These are phyloP conservation scores for Clarias platycephalus DNA, from an alignment of 2,797 vertebrate genomes.

Conservation along the genomic window DNA sequence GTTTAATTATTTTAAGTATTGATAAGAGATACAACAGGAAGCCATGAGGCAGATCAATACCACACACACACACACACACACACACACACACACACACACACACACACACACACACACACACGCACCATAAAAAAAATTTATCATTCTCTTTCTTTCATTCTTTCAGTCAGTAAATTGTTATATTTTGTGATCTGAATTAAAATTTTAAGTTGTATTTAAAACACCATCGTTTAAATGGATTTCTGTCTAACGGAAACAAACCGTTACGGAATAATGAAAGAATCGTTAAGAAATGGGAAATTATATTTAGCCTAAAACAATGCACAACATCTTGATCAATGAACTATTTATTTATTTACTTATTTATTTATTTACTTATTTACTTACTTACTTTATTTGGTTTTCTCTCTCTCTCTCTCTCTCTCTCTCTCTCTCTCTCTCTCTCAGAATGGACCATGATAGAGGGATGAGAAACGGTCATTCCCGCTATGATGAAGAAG, in stretches of 20 bases:
- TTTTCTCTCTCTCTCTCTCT: background rate
- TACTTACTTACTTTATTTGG: background rate
- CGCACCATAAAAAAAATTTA: background rate
- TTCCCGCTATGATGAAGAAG: constrained; percentile 82
- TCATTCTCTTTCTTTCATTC: background rate
- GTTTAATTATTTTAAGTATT: constrained; percentile 76
- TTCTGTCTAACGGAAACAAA: background rate
- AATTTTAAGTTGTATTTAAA: background rate
- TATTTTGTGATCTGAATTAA: background rate
- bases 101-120: too few relatives aligned
- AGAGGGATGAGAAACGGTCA: constrained; percentile 72
- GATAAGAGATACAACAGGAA: constrained; percentile 58
- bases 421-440: background rate
- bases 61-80: constrained; percentile 8
- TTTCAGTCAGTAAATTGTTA: background rate
- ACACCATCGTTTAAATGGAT: background rate
- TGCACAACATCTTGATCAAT: background rate
- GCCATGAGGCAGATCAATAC: constrained; percentile 63
- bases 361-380: background rate
- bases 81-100: background rate
- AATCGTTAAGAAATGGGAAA: background rate
- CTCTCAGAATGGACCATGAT: constrained; percentile 81
- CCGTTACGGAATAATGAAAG: background rate
- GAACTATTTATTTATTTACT: background rate
- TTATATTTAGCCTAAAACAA: background rate